Evolutionary conservation across 2,797 vertebrate genomes (phyloP).

Genomic region (Brachyalestes nurse): DNA sequence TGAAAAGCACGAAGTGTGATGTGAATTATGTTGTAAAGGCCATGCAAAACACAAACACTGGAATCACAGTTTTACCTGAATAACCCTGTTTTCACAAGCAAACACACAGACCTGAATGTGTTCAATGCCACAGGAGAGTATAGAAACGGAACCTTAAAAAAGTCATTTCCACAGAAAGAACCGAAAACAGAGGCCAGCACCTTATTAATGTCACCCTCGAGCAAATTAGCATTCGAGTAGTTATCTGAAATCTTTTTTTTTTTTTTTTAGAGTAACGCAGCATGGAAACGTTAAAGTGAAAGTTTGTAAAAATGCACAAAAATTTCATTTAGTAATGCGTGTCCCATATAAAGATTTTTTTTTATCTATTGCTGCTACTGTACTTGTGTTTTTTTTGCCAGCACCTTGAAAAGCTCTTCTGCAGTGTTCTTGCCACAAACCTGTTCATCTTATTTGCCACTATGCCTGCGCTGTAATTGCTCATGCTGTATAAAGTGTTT

Average conservation of each 20-base stretch:
- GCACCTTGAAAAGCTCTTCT: background rate
- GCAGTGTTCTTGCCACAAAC: background rate
- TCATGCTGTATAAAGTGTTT: too few species aligned
- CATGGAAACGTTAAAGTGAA: background rate
- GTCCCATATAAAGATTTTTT: too few species aligned
- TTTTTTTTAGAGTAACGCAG: background rate
- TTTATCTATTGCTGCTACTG: constrained; percentile 4
- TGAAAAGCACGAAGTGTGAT: background rate
- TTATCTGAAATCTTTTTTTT: too few species aligned
- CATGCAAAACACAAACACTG: constrained; percentile 1
- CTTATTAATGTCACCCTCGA: background rate
- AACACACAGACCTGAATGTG: background rate
- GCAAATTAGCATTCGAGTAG: background rate
- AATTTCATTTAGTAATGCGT: background rate
- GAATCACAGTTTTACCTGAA: constrained; percentile 2
- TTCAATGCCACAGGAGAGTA: background rate
- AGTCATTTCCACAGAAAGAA: background rate
- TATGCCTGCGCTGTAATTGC: background rate
- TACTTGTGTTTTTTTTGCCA: background rate
- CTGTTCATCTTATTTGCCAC: too few species aligned
- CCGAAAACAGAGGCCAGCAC: background rate
- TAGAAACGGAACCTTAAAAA: background rate
- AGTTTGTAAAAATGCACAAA: background rate
- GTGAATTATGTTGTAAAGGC: background rate
- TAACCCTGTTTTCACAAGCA: background rate